These are phyloP conservation scores for Trogon melanurus DNA, from an alignment of 2,113 vertebrate species.

Conservation along the genomic window DNA sequence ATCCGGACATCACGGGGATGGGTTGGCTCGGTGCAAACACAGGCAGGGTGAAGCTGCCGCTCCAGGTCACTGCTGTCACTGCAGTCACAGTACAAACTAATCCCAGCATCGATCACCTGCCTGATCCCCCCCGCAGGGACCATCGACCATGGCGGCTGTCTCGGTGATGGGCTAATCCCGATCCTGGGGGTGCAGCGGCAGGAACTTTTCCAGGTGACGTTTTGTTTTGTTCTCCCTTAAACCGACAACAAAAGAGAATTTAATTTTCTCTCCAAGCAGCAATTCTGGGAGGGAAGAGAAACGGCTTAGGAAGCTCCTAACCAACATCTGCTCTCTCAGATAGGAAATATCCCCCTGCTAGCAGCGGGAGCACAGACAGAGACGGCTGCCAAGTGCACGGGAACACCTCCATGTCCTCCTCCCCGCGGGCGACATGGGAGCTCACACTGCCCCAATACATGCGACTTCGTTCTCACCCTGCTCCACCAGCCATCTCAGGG, in stretches of 20 bases:
- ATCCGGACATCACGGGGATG: fast-evolving
- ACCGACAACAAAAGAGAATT: slow-evolving; percentile 34
- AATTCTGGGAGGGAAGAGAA: slow-evolving; percentile 30
- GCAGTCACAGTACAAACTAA: not conserved
- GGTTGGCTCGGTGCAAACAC: not conserved
- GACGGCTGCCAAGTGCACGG: not conserved
- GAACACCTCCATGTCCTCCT: not conserved
- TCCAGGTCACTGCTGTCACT: not conserved
- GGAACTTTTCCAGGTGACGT: slow-evolving; percentile 14
- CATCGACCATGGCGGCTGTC: fast-evolving
- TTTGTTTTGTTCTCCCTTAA: slow-evolving; percentile 30
- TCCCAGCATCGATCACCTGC: not conserved
- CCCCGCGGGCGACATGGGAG: not conserved
- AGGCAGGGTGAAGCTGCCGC: not conserved
- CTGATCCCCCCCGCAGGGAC: not conserved
- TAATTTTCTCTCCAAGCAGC: slow-evolving; percentile 37
- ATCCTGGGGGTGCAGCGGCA: not conserved
- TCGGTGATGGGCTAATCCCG: not conserved
- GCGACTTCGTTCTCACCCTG: not conserved
- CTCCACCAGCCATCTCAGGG: not conserved
- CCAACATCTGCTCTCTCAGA: slow-evolving; percentile 47
- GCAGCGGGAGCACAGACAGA: not conserved
- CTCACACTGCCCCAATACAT: fast-evolving
- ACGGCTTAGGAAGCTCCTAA: slow-evolving; percentile 47
- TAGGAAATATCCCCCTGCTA: slow-evolving; percentile 23